Evolutionary conservation across 2,113 vertebrate genomes (phyloP).

Genomic region (Gorilla gorilla): DNA sequence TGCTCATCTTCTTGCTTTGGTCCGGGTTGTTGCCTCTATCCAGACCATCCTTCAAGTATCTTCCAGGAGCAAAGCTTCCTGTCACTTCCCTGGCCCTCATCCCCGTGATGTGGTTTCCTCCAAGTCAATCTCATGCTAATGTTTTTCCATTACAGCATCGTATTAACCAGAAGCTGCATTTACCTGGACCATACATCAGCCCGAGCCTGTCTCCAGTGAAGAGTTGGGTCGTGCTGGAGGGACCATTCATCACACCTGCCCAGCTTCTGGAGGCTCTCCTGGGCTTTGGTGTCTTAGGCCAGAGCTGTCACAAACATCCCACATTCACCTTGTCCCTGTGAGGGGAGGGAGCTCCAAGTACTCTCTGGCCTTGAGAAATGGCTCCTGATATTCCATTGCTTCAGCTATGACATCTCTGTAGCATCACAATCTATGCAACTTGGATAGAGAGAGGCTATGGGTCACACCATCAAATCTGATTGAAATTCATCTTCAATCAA

Average conservation of each 20-base stretch:
- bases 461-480: neutral
- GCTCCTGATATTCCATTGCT: neutral
- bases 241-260: neutral
- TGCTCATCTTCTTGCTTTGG: neutral
- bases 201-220: fast-evolving
- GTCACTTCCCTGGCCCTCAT: neutral
- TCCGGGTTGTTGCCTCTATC: neutral
- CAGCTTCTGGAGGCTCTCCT: neutral
- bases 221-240: fast-evolving
- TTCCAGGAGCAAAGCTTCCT: neutral
- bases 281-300: neutral
- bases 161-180: neutral
- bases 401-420: neutral
- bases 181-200: neutral
- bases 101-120: neutral
- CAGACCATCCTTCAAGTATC: neutral
- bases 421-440: neutral
- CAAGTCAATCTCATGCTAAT: neutral
- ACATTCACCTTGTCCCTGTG: neutral
- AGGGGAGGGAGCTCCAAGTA: neutral
- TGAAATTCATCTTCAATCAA: neutral
- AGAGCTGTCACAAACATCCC: neutral
- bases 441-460: neutral
- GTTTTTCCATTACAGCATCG: neutral
- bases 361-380: neutral